phyloP scores from a whole-genome alignment of 2,113 vertebrate species.

The Bubalus kerabau region DNA sequence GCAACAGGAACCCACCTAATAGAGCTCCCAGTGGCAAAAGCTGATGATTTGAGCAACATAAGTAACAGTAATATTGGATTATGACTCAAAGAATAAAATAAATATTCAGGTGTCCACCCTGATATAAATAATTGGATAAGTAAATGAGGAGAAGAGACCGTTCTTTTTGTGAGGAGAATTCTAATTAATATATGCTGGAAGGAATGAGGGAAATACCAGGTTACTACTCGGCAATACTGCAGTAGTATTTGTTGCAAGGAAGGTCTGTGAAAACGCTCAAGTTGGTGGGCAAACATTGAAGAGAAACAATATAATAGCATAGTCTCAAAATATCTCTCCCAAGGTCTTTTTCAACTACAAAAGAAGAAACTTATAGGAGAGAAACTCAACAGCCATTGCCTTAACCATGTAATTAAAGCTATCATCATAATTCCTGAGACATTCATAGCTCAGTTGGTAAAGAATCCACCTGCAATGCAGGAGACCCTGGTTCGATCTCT shows the following conservation, averaged over 20 bases:
- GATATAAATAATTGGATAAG: not conserved
- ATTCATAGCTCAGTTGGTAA: not conserved
- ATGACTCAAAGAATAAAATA: not conserved
- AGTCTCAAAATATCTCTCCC: not conserved
- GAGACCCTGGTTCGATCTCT: not conserved
- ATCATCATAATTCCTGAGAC: not conserved
- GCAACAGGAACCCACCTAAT: not conserved
- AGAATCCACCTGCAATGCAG: not conserved
- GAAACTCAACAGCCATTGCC: not conserved
- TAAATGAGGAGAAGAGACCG: not conserved
- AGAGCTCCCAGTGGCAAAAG: not conserved
- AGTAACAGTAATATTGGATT: not conserved
- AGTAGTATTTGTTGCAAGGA: not conserved
- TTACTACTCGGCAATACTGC: not conserved
- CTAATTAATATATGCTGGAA: not conserved
- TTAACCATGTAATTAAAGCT: not conserved
- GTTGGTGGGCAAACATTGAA: not conserved
- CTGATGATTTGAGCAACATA: not conserved
- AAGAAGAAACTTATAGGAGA: not conserved
- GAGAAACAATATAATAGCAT: not conserved
- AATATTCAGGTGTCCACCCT: not conserved
- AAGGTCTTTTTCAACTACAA: not conserved
- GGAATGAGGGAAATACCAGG: not conserved
- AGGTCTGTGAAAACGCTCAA: not conserved
- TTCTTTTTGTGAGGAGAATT: not conserved